Evolutionary conservation across 2,797 vertebrate species (phyloP).

Genomic region (Danio choprae): DNA sequence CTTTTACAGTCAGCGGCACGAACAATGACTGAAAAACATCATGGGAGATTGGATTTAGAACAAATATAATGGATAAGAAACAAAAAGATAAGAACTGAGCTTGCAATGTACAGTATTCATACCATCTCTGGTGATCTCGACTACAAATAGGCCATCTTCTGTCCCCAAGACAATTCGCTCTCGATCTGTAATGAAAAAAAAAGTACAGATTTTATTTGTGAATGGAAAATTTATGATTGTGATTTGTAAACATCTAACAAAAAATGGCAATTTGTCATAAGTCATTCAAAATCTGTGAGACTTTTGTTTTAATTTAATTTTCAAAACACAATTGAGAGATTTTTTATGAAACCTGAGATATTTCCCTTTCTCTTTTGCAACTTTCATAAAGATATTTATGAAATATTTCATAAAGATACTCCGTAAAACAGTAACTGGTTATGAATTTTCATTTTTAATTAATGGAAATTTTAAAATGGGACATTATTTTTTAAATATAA

Average conservation of each 20-base stretch:
- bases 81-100: background rate
- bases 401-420: constrained; percentile 6
- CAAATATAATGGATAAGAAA: background rate
- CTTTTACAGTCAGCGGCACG: constrained; percentile 95
- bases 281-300: background rate
- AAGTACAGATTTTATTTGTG: background rate
- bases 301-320: background rate
- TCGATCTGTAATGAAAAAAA: constrained; percentile 80
- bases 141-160: constrained; percentile 94
- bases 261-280: too few relatives aligned
- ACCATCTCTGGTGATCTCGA: constrained; percentile 96
- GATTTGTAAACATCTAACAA: background rate
- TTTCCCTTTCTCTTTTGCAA: too few relatives aligned
- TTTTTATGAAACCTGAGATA: background rate
- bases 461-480: background rate
- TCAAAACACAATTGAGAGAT: background rate
- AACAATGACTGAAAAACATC: constrained; percentile 85
- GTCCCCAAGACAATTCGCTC: constrained; percentile 92
- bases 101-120: constrained; percentile 61
- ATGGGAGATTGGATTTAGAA: background rate
- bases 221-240: background rate
- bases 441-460: background rate
- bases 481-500: background rate
- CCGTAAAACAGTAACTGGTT: background rate
- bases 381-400: too few relatives aligned